Evolutionary conservation across 2,888 invertebrate species (phyloP).

Genomic region (Tiphia femorata): DNA sequence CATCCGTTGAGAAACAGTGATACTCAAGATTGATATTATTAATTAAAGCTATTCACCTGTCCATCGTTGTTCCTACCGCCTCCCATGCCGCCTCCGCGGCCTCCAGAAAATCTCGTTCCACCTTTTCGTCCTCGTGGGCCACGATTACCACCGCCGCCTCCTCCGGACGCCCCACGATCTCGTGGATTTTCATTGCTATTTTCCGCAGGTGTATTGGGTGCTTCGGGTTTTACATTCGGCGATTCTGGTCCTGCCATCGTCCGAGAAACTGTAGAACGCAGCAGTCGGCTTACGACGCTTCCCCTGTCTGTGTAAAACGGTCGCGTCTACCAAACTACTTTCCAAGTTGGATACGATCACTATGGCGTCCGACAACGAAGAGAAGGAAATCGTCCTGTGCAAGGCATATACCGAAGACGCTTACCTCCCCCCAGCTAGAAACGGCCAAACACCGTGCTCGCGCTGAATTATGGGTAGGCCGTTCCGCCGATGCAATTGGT

Average conservation of each 20-base stretch:
- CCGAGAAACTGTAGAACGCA: neutral
- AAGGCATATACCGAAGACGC: conserved; percentile 12
- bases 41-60: conserved; percentile 28
- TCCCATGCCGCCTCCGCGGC: conserved; percentile 55
- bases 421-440: conserved; percentile 12
- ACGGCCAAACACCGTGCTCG: neutral
- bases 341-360: conserved; percentile 37
- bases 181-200: conserved; percentile 53
- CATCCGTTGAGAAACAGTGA: too few species aligned
- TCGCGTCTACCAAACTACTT: too few species aligned
- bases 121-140: conserved; percentile 60
- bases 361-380: conserved; percentile 46
- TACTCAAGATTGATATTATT: neutral
- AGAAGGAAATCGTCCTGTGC: conserved; percentile 28
- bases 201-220: conserved; percentile 47
- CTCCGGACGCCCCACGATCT: conserved; percentile 48
- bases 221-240: conserved; percentile 50
- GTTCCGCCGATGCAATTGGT: conserved; percentile 14
- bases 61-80: conserved; percentile 48
- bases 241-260: conserved; percentile 54
- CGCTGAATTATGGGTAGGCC: conserved; percentile 10
- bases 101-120: conserved; percentile 58
- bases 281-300: neutral
- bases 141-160: conserved; percentile 51
- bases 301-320: too few species aligned